Base-by-base conservation (phyloP, 2,888 invertebrate genomes). In the Punctoribates punctum region DNA sequence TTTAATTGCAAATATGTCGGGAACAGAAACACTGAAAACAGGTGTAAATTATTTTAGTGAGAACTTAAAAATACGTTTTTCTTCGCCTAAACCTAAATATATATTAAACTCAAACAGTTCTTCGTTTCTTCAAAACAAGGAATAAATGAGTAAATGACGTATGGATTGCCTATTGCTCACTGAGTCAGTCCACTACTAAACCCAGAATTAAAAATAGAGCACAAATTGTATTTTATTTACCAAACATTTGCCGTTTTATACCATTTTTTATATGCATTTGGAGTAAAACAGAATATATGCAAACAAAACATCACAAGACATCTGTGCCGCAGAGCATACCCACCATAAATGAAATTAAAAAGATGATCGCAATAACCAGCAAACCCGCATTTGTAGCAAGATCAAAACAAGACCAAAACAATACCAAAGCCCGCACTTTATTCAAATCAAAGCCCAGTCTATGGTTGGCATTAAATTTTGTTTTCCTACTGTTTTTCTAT, bases 1-100 rank as follows among this genome's bases (percentile, higher is more conserved):
- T 54, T 54, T 73, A 73, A 73, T 73, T 73, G 73, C 73, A 73
- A 73, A 46, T 23, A 48, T 73, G 48, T 73, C 73, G 73, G 73
- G 73, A 73, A 73, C 48, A 48, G 46, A 51, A 51, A 51, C 20
- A 51, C 51, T 51, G 20, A 51, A 54, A 73, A 73, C 73, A 73
- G 73, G 73, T 73, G 73, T 54, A 54, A 25, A 73, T 46, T 54
- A 73, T 73, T 73, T 25, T n/a, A 73, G 54, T 48, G 73, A 73
- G 54, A 73, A 73, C 27, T 51, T 17, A 15, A n/a, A 15, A 65
- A 65, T 65, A 65, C 29, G 60, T 27, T 60, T 57, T 60, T 27
- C 20, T 60, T 25, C 6, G 27, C 27, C 13, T 60, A 60, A 54
- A 60, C 60, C 5, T 15, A 27, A 60, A 60, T 60, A 60, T 15